Base-by-base conservation (phyloP, 2,888 invertebrate genomes). In the Tetheella fluctuosa region DNA sequence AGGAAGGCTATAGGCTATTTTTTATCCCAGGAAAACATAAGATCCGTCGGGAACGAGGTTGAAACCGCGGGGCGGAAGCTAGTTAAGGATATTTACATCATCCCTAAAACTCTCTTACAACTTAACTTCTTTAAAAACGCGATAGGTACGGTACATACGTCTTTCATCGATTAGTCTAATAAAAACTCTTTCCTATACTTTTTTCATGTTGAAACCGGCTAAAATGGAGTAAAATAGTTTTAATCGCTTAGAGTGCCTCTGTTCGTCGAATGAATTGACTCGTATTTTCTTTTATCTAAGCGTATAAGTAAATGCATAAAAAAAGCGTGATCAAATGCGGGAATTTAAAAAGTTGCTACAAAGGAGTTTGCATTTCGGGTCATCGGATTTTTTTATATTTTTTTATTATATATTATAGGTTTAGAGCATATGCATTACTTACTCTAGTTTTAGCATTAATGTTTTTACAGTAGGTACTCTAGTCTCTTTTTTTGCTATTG, bases 231-330 rank as follows among this genome's bases (percentile, higher is more conserved):
- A 48, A 48, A 48, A 48, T 48, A 48, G 48, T 48, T 48, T 39
- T 48, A 48, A 48, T 48, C 48, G 48, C 10, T 48, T 20, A 20
- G 48, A 48, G 48, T 48, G 48, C 8, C 48, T 48, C 48, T 20
- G 4, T 20, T 20, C 28, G 30, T 58, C 17, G 15, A 42, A 42
- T 42, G 42, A 20, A 17, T 42, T n/a, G 10, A 20, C 48, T 48
- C 10, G 20, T 20, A 8, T 48, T 48, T 10, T 10, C n/a, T 39
- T 39, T 20, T 15, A 20, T 3, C 39, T 39, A 39, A 10, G 17
- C n/a, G 10, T 48, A 8, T 42, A 42, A 42, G 17, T 20, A 2
- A 48, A 20, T 48, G 20, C 48, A 48, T n/a, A 48, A 48, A 20
- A 48, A 20, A n/a, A 20, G 10, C 1, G 20, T 20, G 15, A 39